Percentiles rank a stretch among this genome's conserved stretches.
Conservation (phyloP, 2,888 invertebrate species). For the Diarsia rubi region DNA sequence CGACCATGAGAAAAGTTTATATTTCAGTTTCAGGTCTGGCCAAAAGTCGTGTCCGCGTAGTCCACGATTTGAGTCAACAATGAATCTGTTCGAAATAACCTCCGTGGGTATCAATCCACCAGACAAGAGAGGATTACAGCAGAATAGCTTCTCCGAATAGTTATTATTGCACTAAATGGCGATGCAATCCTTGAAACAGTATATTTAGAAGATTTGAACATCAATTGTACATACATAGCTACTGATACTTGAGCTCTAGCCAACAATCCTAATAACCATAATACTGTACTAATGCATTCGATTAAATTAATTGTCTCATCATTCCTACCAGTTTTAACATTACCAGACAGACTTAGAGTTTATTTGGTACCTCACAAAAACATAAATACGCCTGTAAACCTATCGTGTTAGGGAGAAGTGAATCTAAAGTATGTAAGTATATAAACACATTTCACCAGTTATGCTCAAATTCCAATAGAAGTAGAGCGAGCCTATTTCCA, state of each 20-base stretch:
- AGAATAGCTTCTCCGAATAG: slow-evolving; percentile 30
- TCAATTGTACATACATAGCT: slow-evolving; percentile 40
- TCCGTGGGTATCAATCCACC: not conserved
- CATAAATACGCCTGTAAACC: not conserved
- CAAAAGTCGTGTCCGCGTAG: not conserved
- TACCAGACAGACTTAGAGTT: slow-evolving; percentile 21
- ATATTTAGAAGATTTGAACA: slow-evolving; percentile 53
- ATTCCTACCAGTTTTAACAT: slow-evolving; percentile 41
- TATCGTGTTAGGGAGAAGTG: not conserved
- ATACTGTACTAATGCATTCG: slow-evolving; percentile 51
- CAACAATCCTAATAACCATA: slow-evolving; percentile 53
- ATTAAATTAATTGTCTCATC: slow-evolving; percentile 51
- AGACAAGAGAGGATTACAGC: slow-evolving; percentile 24
- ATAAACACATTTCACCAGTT: not conserved
- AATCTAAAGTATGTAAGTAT: not conserved
- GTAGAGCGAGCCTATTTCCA: not conserved
- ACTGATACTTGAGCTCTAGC: slow-evolving; percentile 49
- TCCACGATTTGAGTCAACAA: not conserved
- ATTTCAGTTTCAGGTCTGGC: not conserved
- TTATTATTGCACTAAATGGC: slow-evolving; percentile 33
- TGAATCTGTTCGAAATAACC: slow-evolving; percentile 16
- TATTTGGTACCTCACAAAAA: slow-evolving; percentile 17
- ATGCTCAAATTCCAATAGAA: not conserved
- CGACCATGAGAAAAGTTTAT: not conserved
- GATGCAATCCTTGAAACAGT: slow-evolving; percentile 51